Conservation (phyloP, 2,888 invertebrate species). For the Sminthurides aquaticus region DNA sequence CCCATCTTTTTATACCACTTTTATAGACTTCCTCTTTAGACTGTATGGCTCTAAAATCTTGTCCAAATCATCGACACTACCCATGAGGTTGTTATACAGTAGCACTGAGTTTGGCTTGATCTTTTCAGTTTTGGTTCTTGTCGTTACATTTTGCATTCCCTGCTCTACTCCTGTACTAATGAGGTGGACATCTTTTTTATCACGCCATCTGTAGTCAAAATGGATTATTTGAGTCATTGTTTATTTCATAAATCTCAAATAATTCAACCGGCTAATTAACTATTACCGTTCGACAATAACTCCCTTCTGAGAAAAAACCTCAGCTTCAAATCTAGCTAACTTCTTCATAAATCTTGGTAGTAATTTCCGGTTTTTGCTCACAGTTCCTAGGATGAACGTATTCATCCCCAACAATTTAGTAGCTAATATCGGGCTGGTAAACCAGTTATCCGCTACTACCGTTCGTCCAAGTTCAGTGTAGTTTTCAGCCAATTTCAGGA, state of each 20-base stretch:
- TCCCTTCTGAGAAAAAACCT: not conserved
- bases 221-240: not conserved
- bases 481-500: not conserved
- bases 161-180: not conserved
- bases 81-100: not conserved
- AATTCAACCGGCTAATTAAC: no score
- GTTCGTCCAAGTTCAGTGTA: not conserved
- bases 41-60: no score
- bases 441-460: not conserved
- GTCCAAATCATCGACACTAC: not conserved
- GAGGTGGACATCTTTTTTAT: not conserved
- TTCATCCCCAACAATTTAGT: not conserved
- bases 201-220: not conserved
- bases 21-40: no score
- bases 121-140: not conserved
- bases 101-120: not conserved
- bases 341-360: not conserved
- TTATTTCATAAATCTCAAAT: no score
- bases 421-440: not conserved
- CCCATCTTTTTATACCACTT: no score
- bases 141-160: not conserved
- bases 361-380: not conserved
- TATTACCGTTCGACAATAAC: not conserved
- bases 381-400: not conserved
- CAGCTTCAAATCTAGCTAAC: not conserved